These are phyloP conservation scores for Neoascia interrupta DNA, from an alignment of 2,888 invertebrate species.

Conservation along the genomic window DNA sequence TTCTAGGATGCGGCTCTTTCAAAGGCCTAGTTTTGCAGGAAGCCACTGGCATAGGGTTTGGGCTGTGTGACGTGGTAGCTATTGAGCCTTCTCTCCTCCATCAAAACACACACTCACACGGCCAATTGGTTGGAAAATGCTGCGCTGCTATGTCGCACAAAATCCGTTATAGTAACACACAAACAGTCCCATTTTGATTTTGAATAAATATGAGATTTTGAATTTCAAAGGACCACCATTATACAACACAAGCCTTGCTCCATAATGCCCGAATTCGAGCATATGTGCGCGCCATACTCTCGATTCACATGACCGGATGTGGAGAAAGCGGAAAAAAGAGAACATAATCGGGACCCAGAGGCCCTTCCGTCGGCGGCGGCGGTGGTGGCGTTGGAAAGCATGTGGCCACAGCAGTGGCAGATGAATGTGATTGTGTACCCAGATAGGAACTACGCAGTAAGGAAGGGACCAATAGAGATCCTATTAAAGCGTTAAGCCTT, in stretches of 20 bases:
- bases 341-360: too few species aligned
- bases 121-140: slow-evolving; percentile 63
- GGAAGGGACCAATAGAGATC: too few species aligned
- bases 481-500: too few species aligned
- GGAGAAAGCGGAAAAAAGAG: slow-evolving; percentile 14
- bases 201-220: slow-evolving; percentile 65
- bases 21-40: slow-evolving; percentile 39
- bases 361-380: too few species aligned
- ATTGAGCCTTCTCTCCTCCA: slow-evolving; percentile 8
- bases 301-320: too few species aligned
- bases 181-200: slow-evolving; percentile 53
- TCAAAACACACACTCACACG: slow-evolving; percentile 4
- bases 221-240: slow-evolving; percentile 57
- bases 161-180: not conserved
- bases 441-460: too few species aligned
- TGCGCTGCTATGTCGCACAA: slow-evolving; percentile 2
- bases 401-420: too few species aligned
- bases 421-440: too few species aligned
- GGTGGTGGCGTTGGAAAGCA: too few species aligned
- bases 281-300: slow-evolving; percentile 52
- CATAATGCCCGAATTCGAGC: slow-evolving; percentile 37
- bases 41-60: slow-evolving; percentile 37
- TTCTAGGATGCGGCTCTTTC: slow-evolving; percentile 12
- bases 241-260: slow-evolving; percentile 22
- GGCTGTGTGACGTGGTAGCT: slow-evolving; percentile 14